Evolutionary conservation across 2,797 vertebrate species (phyloP).

Genomic region (Crypturellus tataupa): DNA sequence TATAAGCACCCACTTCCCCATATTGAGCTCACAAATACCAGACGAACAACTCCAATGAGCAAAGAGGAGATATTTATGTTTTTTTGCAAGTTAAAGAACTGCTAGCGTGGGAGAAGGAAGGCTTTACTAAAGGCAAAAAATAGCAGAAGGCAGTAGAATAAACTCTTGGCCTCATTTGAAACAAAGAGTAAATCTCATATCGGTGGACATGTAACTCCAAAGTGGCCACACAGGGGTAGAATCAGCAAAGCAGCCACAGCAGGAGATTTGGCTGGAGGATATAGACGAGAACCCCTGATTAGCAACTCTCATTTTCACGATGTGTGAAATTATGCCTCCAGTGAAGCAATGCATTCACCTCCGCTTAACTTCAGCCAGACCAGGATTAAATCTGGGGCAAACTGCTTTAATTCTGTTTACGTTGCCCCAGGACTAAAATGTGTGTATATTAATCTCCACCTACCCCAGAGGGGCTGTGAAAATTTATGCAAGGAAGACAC

Average conservation of each 20-base stretch:
- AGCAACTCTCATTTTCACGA: neutral
- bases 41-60: neutral
- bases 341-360: neutral
- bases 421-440: neutral
- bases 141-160: neutral
- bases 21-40: neutral
- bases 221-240: neutral
- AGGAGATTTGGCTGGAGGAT: neutral
- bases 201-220: neutral
- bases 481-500: constrained; percentile 47
- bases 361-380: neutral
- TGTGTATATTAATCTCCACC: neutral
- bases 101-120: neutral
- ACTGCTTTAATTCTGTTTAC: neutral
- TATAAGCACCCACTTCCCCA: neutral
- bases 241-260: neutral
- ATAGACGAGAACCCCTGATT: neutral
- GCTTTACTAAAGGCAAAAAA: neutral
- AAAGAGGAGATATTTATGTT: neutral
- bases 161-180: constrained; percentile 26
- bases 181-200: neutral
- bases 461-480: constrained; percentile 12
- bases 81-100: neutral
- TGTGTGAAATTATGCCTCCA: neutral
- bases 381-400: neutral